phyloP scores from a whole-genome alignment of 2,888 invertebrate genomes.

The Melolontha melolontha region DNA sequence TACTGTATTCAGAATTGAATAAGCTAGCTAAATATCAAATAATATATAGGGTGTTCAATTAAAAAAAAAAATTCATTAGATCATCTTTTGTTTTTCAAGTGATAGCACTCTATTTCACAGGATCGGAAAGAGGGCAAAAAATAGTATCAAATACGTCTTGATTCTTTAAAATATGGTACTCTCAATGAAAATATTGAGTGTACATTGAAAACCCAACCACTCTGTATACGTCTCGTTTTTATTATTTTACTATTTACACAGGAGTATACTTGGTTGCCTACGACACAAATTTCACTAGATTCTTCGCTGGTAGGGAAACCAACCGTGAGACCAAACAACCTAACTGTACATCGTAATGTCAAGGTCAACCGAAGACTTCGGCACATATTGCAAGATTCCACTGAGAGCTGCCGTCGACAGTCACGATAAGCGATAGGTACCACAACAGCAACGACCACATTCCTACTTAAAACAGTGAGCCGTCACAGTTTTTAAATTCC shows the following conservation, averaged over 20 bases:
- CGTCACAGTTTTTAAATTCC: slow-evolving; percentile 31
- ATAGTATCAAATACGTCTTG: too few species aligned
- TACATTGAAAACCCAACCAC: too few species aligned
- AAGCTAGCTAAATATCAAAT: too few species aligned
- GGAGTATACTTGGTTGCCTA: slow-evolving; percentile 12
- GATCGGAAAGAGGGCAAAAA: too few species aligned
- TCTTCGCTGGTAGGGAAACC: not conserved
- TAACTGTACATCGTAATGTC: slow-evolving; percentile 33
- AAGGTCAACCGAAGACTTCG: slow-evolving; percentile 34
- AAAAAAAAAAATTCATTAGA: too few species aligned
- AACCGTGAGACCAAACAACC: slow-evolving; percentile 23
- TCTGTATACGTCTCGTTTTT: too few species aligned
- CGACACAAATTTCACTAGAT: not conserved
- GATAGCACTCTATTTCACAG: too few species aligned
- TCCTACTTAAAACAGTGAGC: slow-evolving; percentile 7
- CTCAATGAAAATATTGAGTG: too few species aligned
- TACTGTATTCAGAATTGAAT: too few species aligned
- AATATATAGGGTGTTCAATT: too few species aligned
- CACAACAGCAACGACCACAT: slow-evolving; percentile 19
- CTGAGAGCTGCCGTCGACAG: slow-evolving; percentile 1
- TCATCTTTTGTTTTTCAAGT: too few species aligned
- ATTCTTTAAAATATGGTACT: too few species aligned
- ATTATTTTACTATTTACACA: not conserved
- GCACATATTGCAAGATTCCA: slow-evolving; percentile 25
- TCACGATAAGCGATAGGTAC: not conserved